A percentile compares a stretch with the other conserved stretches of the same genome.
Evolutionary conservation across 2,113 vertebrate genomes (phyloP).

Genomic region (Ceyx margarethae): DNA sequence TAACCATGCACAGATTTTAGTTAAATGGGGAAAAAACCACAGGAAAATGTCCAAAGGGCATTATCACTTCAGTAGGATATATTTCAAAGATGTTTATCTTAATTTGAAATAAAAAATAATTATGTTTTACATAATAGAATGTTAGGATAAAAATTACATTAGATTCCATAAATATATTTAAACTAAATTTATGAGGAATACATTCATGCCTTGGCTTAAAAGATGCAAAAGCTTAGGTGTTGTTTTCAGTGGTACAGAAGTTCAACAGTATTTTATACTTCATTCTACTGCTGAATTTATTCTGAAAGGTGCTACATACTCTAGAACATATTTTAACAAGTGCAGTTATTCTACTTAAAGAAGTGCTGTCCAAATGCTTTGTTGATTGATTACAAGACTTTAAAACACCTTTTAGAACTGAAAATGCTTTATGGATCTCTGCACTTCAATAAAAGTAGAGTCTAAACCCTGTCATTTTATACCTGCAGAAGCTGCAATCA

Average conservation of each 20-base stretch:
- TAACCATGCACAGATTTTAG: neutral
- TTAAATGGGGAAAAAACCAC: neutral
- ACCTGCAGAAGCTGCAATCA: slow-evolving; percentile 56
- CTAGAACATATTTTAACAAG: neutral
- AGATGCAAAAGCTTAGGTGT: neutral
- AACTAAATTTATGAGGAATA: neutral
- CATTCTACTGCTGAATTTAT: neutral
- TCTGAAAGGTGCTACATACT: neutral
- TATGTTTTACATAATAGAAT: neutral
- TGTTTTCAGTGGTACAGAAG: neutral
- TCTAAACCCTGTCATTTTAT: slow-evolving; percentile 37
- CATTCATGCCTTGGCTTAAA: neutral
- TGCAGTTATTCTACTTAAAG: slow-evolving; percentile 1
- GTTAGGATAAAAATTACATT: neutral
- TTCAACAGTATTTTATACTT: neutral
- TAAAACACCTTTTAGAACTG: neutral
- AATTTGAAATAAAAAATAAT: neutral
- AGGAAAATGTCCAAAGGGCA: neutral
- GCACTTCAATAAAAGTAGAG: slow-evolving; percentile 14
- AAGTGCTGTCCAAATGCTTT: slow-evolving; percentile 4
- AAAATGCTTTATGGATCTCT: neutral
- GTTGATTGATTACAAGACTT: slow-evolving; percentile 4
- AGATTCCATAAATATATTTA: neutral
- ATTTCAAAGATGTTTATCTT: neutral
- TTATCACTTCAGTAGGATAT: neutral